phyloP scores from a whole-genome alignment of 2,113 vertebrate species.

The Esox niger region DNA sequence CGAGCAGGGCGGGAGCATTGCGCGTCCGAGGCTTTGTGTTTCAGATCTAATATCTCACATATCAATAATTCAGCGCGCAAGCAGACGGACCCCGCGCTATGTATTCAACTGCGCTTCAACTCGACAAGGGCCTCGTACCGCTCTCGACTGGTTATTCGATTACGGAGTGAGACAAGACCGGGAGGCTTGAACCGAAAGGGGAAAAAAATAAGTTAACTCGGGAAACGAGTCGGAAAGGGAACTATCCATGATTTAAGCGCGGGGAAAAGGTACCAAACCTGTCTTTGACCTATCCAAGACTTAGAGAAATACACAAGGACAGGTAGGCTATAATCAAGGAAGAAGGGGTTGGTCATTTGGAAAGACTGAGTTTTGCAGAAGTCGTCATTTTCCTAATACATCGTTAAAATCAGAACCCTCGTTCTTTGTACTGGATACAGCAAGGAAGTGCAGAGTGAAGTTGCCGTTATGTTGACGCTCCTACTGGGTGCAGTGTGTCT shows the following conservation, averaged over 20 bases:
- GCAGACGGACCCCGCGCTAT: slow-evolving; percentile 78
- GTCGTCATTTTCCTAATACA: background rate
- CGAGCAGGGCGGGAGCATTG: slow-evolving; percentile 56
- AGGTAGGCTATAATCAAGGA: no score
- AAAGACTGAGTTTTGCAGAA: background rate
- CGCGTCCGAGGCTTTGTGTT: slow-evolving; percentile 79
- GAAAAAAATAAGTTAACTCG: slow-evolving; percentile 25
- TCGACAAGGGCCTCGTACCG: slow-evolving; percentile 69
- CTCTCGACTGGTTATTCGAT: slow-evolving; percentile 53
- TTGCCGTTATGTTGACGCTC: slow-evolving; percentile 71
- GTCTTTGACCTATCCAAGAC: background rate
- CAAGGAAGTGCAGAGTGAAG: slow-evolving; percentile 37
- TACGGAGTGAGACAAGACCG: slow-evolving; percentile 60
- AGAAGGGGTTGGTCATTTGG: background rate
- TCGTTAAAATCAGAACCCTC: background rate
- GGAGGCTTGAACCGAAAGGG: slow-evolving; percentile 27
- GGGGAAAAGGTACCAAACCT: background rate
- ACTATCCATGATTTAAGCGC: no score
- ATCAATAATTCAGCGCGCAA: slow-evolving; percentile 83
- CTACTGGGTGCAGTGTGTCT: slow-evolving; percentile 81
- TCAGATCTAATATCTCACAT: slow-evolving; percentile 76
- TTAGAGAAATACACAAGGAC: background rate
- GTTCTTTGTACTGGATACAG: slow-evolving; percentile 23
- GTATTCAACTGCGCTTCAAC: slow-evolving; percentile 69
- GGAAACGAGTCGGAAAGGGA: slow-evolving; percentile 22